Evolutionary conservation across 2,888 invertebrate genomes (phyloP).

Genomic region (Branchipolynoe longqiensis): DNA sequence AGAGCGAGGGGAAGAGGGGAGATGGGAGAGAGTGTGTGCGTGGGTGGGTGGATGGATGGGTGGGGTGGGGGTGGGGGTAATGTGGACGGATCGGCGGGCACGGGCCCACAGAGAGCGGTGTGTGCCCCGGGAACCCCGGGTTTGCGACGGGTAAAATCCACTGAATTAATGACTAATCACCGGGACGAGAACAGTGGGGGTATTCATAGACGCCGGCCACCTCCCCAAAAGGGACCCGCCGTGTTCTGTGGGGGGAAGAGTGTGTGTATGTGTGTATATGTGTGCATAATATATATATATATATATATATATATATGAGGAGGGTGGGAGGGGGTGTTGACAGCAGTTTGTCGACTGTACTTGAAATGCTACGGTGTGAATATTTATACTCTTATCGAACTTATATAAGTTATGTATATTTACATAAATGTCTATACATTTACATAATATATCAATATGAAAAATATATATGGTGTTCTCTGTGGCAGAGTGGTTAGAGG

Average conservation of each 20-base stretch:
- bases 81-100: conserved; percentile 1
- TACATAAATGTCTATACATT: too few species aligned
- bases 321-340: too few species aligned
- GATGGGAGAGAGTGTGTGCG: conserved; percentile 1
- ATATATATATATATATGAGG: too few species aligned
- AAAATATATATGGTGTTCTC: too few species aligned
- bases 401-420: too few species aligned
- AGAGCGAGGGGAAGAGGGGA: neutral
- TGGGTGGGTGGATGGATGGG: neutral
- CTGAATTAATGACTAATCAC: conserved; percentile 48
- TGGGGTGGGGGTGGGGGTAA: neutral
- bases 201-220: conserved; percentile 11
- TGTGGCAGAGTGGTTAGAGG: too few species aligned
- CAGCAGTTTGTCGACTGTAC: too few species aligned
- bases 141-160: conserved; percentile 6
- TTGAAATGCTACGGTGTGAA: too few species aligned
- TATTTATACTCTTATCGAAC: too few species aligned
- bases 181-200: conserved; percentile 6
- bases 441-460: too few species aligned
- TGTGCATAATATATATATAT: too few species aligned
- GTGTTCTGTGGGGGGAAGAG: neutral
- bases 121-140: neutral
- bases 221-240: too few species aligned
- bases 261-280: neutral
- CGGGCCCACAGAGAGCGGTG: neutral